Base-by-base conservation (phyloP, 2,113 vertebrate species). In the Myotis davidii region DNA sequence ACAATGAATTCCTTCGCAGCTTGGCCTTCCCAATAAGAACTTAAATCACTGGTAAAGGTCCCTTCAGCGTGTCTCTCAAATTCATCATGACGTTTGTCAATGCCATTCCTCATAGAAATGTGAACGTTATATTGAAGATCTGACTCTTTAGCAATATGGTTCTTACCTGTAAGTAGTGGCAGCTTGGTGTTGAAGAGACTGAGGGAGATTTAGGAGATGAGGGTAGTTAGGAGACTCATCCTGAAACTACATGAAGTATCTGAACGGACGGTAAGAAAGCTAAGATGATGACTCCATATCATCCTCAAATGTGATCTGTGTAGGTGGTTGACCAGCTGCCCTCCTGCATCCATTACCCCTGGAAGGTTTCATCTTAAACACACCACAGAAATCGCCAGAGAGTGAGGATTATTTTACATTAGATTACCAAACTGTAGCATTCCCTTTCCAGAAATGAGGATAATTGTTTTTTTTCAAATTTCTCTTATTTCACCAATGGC, bases 1-100 rank as follows among this genome's bases (percentile, higher is more conserved):
- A 99, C 99, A 95, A 99, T 99, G 98, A 99, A 99, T 98, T 99
- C 99, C 97, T 99, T 99, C 95, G 99, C 99, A 87, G 99, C 99
- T 97, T 99, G 98, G 85, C 99, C 99, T 98, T 99, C 99, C 98
- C 99, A 98, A 92, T 99, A 99, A 89, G 99, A 99, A 97, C 99
- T 99, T 96, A 99, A 98, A 5, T 99, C 99, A 74, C 99, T 99
- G 98, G 99, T 99, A 97, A 99, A 99, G 97, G 99, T 99, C 91
- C 99, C 99, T n/a, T 99, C 99, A 84, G 99, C 99, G 2, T 99
- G 98, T 85, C 98, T 98, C 97, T 99, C 98, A 7, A 98, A 99
- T 64, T 99, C 98, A 87, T 98, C 98, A 39, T 99, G 99, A 81
- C 99, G 99, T 98, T 99, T 99, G 96, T 98, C 98, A 95, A 99